Base-by-base conservation (phyloP, 2,888 invertebrate genomes). In the Scelioninae gen. 2 region DNA sequence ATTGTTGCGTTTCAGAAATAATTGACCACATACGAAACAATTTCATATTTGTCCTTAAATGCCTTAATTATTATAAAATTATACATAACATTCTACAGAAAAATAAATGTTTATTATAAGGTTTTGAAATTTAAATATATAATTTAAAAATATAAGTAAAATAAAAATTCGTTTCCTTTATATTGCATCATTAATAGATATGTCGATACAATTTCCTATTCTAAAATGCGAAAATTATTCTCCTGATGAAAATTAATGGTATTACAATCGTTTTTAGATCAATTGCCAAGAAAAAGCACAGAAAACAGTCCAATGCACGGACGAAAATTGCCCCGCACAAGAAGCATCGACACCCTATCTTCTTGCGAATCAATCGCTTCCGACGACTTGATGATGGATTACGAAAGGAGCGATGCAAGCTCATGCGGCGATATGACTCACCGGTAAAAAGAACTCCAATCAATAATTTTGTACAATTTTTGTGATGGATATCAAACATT, bases 311-410 rank as follows among this genome's bases (percentile, higher is more conserved):
- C 86, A 2, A 79, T 82, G 73, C 81, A 83, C 58, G 81, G 79
- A 16, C 87, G 87, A 31, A 80, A 84, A 63, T 83, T 91, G 11
- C 90, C 90, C 76, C 87, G 91, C 28, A 91, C 92, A 4, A 90
- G 92, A 2, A 94, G 94, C 0, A 86, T 94, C 74, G 94, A 94
- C 82, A 95, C 95, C 0, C 85, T 95, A 65, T 95, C 95, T n/a
- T 92, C 92, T 1, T 92, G 92, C 80, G 92, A 92, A 77, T 95
- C 95, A 78, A 91, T 95, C 68, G 93, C 93, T 37, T 95, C 94
- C 3, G 95, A 95, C 81, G 95, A 95, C 86, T 89, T 95, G 72
- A 95, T 95, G 91, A 91, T 94, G 90, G 95, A 95, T 87, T 94
- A 92, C 81, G 94, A 95, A 78, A 88, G 89, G 72, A 90, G 89